Conservation (phyloP, 2,797 vertebrate species). For the Spheniscus humboldti region DNA sequence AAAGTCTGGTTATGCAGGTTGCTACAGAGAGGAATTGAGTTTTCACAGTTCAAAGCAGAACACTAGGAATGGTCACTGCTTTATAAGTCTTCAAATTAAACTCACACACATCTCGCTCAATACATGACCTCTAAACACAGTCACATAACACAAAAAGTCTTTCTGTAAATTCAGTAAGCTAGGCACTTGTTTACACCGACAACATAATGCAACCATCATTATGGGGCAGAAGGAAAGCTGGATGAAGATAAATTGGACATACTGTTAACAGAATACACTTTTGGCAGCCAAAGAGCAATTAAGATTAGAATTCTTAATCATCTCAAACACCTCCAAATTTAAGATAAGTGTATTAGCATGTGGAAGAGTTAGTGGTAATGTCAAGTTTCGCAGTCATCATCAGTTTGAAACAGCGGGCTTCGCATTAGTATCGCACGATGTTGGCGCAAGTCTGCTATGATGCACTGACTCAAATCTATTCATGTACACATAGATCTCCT, state of each 20-base stretch:
- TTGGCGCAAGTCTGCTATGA: accelerated
- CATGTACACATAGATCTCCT: not conserved
- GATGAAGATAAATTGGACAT: not conserved
- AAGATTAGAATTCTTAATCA: not conserved
- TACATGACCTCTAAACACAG: not conserved
- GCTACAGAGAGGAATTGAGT: not conserved
- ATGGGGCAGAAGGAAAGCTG: not conserved
- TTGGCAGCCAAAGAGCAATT: not conserved
- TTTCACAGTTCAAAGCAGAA: not conserved
- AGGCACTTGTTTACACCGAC: not conserved
- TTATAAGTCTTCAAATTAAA: not conserved
- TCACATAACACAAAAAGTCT: not conserved
- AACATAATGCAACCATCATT: not conserved
- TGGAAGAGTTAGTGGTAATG: not conserved
- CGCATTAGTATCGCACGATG: not conserved
- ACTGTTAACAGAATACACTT: not conserved
- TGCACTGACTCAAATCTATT: not conserved
- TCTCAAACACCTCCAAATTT: not conserved
- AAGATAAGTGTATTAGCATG: not conserved
- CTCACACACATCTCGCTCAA: not conserved
- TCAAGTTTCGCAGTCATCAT: not conserved
- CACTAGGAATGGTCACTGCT: not conserved
- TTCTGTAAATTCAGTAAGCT: not conserved
- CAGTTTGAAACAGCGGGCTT: not conserved
- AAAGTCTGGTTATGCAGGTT: not conserved